Base-by-base conservation (phyloP, 2,888 invertebrate genomes). In the Drosophila mimetica region DNA sequence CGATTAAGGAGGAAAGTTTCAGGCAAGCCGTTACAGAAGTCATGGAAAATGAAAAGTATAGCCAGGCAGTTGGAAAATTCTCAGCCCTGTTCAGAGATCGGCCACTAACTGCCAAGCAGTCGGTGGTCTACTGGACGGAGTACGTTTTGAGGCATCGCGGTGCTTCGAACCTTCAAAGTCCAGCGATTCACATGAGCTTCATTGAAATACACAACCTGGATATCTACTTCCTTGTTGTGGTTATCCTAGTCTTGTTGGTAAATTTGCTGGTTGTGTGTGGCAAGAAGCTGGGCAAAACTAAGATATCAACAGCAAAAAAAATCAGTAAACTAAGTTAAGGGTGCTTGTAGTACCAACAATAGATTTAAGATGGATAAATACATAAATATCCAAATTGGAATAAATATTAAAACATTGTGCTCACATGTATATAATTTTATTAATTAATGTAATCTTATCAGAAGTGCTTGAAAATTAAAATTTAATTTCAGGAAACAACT, bases 71-170 rank as follows among this genome's bases (percentile, higher is more conserved):
- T 1, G 86, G 90, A 47, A 88, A 90, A 54, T 79, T 93, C 28
- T 92, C 93, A 0, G 52, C 70, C 5, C 89, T 93, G 22, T 94
- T 93, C 76, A 92, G 92, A 69, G 94, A 94, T 79, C 92, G 94
- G 44, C 94, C 94, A 0, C 79, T 93, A 86, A 91, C 81, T 22
- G 91, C 93, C 0, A 82, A 92, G 37, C 92, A 93, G 59, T 92
- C 92, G 0, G 93, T 93, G 1, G 89, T 93, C 63, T 94, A 87
- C 84, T 94, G 94, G 94, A 91, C 93, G 6, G 93, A 94, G 66
- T 94, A 94, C 77, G 92, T 94, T 0, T 89, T 94, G 8, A 90
- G 93, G 22, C 91, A 94, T 80, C 92, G 92, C 42, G 94, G 93
- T 11, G 93, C 93, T 0, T 77, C 89, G 1, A 92, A 91, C 52